Percentiles rank a stretch among this genome's conserved stretches.
phyloP scores from a whole-genome alignment of 1,140 invertebrate genomes.

The Ridgeia piscesae region DNA sequence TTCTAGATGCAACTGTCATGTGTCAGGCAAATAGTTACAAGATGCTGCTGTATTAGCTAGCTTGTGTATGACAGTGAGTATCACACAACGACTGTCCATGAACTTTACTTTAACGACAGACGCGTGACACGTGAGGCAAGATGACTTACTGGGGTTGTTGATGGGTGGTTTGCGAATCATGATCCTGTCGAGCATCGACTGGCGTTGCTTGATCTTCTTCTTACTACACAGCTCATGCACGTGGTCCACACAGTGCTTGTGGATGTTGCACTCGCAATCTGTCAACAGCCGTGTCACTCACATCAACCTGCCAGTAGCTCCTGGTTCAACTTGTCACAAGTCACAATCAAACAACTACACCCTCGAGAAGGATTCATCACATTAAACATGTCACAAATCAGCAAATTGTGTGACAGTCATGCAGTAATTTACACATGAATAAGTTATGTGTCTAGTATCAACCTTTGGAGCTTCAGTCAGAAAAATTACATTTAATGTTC shows the following conservation, averaged over 20 bases:
- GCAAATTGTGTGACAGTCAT: neutral
- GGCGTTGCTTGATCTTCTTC: conserved; percentile 25
- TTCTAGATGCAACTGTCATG: neutral
- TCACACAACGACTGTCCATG: neutral
- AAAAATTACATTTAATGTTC: neutral
- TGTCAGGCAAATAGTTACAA: neutral
- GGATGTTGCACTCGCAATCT: conserved; percentile 88
- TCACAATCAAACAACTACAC: too few relatives aligned
- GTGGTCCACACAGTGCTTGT: conserved; percentile 77
- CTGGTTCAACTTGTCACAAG: too few relatives aligned
- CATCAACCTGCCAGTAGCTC: neutral
- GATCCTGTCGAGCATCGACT: conserved; percentile 32
- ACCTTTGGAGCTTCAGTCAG: neutral
- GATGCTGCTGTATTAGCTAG: neutral
- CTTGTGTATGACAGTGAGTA: neutral
- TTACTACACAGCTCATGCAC: conserved; percentile 72
- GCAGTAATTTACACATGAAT: neutral
- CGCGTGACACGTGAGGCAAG: neutral
- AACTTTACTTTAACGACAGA: neutral
- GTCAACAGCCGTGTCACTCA: conserved; percentile 24
- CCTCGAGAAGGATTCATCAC: neutral
- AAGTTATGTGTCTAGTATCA: neutral
- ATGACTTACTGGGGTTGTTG: conserved; percentile 15
- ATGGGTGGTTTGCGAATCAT: conserved; percentile 27
- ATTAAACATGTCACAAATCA: neutral